Evolutionary conservation across 2,797 vertebrate genomes (phyloP), one percentile per base, ranked within the genome.

Genomic region (Cynodonichthys magdalenae): DNA sequence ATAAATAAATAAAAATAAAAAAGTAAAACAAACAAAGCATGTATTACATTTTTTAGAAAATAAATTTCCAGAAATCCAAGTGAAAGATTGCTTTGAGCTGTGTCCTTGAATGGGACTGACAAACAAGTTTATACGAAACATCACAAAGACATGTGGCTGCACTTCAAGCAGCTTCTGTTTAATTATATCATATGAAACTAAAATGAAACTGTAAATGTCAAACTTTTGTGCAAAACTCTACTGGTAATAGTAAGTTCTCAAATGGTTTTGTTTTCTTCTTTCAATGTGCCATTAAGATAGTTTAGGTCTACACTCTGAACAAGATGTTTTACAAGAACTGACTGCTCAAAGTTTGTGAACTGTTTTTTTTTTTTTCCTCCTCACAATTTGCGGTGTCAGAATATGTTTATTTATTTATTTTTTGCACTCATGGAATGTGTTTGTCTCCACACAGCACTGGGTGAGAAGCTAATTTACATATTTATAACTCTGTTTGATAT

Each of bases 401-500:
- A 76, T 64, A 8, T 7, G 31, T 71, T 79, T 71, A 75, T 66
- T 31, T 31, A 6, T 34, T 55, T 63, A 69, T 79, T 71, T 77
- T 67, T 74, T 69, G 31, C 67, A 75, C 79, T 72, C 66, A 53
- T 18, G 52, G 46, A 27, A 6, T 34, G 45, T 59, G 59, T 77
- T 86, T 86, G 69, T 78, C 83, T 76, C 60, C 54, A 50, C 60
- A 73, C 58, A 20, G 77, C 68, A 64, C 53, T 0, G 52, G 36
- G 52, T 78, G 64, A 78, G 62, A 82, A 79, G 45, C 59, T 72
- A 71, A 89, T 87, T 81, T 89, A 65, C 86, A 89, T 90, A 90
- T 90, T 87, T 77, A 89, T 89, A 79, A 85, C 75, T 71, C 75
- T 74, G 74, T 82, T 87, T 87, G 82, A 89, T 87, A 89, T 86